Evolutionary conservation across 2,797 vertebrate species (phyloP), one percentile per base, ranked within the genome.

Genomic region (Nyctibius grandis): DNA sequence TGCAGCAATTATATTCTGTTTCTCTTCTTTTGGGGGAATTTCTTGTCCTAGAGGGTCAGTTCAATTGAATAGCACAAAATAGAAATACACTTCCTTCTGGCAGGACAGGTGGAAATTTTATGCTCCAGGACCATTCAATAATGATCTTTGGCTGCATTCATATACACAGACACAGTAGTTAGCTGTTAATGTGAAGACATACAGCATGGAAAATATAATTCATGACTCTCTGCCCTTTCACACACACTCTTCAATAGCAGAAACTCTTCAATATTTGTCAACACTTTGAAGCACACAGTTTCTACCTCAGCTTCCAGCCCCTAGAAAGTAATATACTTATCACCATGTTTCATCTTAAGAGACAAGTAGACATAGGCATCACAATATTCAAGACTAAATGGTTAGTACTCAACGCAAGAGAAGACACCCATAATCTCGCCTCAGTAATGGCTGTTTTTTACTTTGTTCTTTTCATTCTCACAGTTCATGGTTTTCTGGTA

Each of bases 91-190:
- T 76, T 75, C 80, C 83, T 92, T 94, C 74, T 94, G 92, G 74
- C 40, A 87, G 80, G 86, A 89, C 77, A 94, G 86, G 91, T 93
- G 91, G 91, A 87, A 94, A 85, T 91, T 91, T 94, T 95, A 95
- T 94, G 93, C 81, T 93, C 63, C 78, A 89, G 74, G 72, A 80
- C 86, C 68, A 53, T 88, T 94, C 86, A 89, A 12, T 93, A 93
- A 93, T 77, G 84, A 75, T 87, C n/a, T 94, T 57, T 93, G 91
- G 63, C 91, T 92, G 72, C n/a, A 38, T 89, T 82, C 48, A 68
- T 45, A 74, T 44, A 75, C 45, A 89, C 48, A 96, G 54, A 76
- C 25, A 51, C 75, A 89, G 73, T 70, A 91, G 77, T 36, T 51
- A 89, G 47, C 44, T 76, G 50, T 90, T 94, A 94, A 84, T 69